These are phyloP conservation scores for Plecturocebus donacophilus DNA, from an alignment of 2,113 vertebrate genomes.

Conservation along the genomic window DNA sequence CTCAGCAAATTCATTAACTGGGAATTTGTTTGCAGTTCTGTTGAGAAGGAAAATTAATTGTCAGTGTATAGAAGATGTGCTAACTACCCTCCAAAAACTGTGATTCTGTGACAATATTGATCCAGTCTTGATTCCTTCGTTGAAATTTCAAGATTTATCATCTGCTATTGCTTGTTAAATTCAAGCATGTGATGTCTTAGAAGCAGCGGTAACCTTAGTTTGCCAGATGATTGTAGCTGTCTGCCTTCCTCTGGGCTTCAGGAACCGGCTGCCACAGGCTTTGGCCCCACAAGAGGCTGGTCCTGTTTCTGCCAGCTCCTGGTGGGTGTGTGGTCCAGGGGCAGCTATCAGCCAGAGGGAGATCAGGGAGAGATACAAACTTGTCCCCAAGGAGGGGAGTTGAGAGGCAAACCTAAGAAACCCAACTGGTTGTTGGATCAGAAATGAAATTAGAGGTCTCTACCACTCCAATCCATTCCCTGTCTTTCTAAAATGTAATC, in stretches of 20 bases:
- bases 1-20: not conserved
- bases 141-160: not conserved
- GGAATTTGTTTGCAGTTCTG: not conserved
- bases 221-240: not conserved
- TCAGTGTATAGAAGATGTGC: not conserved
- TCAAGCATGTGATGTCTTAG: not conserved
- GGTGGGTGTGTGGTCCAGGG: too few species aligned
- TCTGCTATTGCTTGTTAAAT: not conserved
- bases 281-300: not conserved
- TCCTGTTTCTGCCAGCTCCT: not conserved
- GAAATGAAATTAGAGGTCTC: not conserved
- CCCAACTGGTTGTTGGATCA: not conserved
- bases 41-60: not conserved
- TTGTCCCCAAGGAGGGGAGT: not conserved
- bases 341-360: not conserved
- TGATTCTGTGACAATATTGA: not conserved
- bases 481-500: not conserved
- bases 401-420: not conserved
- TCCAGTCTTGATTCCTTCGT: not conserved
- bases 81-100: not conserved
- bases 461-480: not conserved
- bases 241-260: not conserved
- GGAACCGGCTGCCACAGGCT: not conserved
- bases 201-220: not conserved
- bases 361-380: not conserved